Base-by-base conservation (phyloP, 2,888 invertebrate species). In the Drosophila mayaguana region DNA sequence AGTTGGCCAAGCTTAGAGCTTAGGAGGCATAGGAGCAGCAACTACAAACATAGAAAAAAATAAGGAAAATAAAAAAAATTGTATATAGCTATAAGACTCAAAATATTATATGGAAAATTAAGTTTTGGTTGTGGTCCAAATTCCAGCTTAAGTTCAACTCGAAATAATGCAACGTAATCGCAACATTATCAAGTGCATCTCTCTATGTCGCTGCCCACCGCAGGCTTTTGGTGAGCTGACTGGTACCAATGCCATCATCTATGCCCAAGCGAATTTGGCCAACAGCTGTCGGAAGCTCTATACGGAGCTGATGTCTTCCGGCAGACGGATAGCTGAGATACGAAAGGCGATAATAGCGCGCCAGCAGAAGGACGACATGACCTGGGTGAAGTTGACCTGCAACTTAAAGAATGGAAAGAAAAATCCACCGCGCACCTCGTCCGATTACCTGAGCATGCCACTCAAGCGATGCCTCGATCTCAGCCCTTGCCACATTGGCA, bases 1-100 rank as follows among this genome's bases (percentile, higher is more conserved):
- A 82, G 63, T 78, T 91, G 62, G 89, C 89, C n/a, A 90, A 79
- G 79, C 32, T 89, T 91, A 11, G 69, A 78, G 7, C 22, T 42
- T 7, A 53, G n/a, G 38, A 48, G 36, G 16, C 63, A 48, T 40
- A 62, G 55, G 3, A 34, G 45, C 8, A 22, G n/a, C 9, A 32
- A 32, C 12, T 14, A 14, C 7, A 45, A 22, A 45, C 6, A 18
- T 4, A 7, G 7, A 28, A 28, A 42, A 43, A 32, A 12, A 34
- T n/a, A 50, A 16, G 3, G 4, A 25, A 46, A 46, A 5, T 2
- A n/a, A 25, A n/a, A 14, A n/a, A 48, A 28, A 5, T 6, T 6
- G 1, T 28, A 6, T 28, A n/a, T 46, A 25, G 11, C 32, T 14
- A 34, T 1, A 32, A 2, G 18, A 18, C 14, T 34, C 18, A 12